Evolutionary conservation across 2,888 invertebrate species (phyloP).

Genomic region (Leptinotarsa peninsularis): DNA sequence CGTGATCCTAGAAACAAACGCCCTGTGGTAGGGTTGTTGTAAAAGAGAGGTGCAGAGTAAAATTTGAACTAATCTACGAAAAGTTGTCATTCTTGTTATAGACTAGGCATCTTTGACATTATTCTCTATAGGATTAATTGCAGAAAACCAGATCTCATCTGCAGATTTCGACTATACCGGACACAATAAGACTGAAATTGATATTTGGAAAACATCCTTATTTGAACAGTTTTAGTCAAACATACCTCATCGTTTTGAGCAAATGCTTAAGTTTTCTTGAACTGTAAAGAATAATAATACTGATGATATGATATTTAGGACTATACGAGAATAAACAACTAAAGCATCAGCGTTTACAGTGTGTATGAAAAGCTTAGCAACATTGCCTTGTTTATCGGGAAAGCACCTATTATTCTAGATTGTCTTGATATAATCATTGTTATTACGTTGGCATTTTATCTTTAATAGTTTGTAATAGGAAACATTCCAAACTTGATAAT

Average conservation of each 20-base stretch:
- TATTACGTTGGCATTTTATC: neutral
- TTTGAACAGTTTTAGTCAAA: neutral
- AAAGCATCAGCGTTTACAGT: constrained; percentile 4
- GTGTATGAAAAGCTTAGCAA: neutral
- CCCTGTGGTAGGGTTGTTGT: constrained; percentile 48
- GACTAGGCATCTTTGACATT: neutral
- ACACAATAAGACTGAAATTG: neutral
- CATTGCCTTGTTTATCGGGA: neutral
- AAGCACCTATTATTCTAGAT: too few relatives aligned
- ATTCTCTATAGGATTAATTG: too few relatives aligned
- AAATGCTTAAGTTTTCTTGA: too few relatives aligned
- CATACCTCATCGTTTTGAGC: too few relatives aligned
- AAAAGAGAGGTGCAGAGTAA: constrained; percentile 31
- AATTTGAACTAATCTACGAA: neutral
- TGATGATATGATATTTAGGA: neutral
- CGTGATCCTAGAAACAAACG: constrained; percentile 70
- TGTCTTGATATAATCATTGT: neutral
- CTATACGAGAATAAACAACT: neutral
- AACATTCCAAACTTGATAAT: neutral
- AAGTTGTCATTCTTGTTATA: neutral
- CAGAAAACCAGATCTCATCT: too few relatives aligned
- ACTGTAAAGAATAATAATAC: neutral
- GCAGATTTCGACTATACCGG: too few relatives aligned
- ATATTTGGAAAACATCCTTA: neutral
- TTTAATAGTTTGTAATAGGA: neutral